Evolutionary conservation across 1,140 invertebrate genomes (phyloP).

Genomic region (Achroia grisella): DNA sequence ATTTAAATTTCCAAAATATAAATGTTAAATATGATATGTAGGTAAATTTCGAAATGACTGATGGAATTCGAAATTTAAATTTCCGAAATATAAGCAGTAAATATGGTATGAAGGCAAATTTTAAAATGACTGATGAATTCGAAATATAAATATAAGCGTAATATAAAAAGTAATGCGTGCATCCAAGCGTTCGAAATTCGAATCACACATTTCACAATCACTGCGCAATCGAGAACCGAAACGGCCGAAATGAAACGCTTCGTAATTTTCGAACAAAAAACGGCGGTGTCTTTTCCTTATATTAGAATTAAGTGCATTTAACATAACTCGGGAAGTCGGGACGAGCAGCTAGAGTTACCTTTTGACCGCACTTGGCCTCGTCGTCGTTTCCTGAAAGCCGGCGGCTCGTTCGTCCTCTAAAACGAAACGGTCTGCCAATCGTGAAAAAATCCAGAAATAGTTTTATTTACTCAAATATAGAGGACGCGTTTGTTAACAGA

Average conservation of each 20-base stretch:
- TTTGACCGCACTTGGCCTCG: not conserved
- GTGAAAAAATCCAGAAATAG: too few species aligned
- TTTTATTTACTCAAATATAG: too few species aligned
- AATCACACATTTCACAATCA: slow-evolving; percentile 4
- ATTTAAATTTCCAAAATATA: too few species aligned
- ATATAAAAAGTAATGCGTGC: not conserved
- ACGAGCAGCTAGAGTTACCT: not conserved
- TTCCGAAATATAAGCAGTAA: too few species aligned
- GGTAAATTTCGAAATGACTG: too few species aligned
- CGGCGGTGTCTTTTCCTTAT: not conserved
- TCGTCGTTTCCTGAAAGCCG: not conserved
- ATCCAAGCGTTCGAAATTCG: slow-evolving; percentile 1
- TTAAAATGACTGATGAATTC: too few species aligned
- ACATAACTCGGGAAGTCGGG: not conserved
- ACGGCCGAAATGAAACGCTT: not conserved
- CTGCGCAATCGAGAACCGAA: not conserved
- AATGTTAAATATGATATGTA: too few species aligned
- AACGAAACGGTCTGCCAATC: too few species aligned
- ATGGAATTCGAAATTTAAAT: too few species aligned
- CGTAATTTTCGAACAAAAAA: slow-evolving; percentile 3
- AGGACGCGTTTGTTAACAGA: too few species aligned
- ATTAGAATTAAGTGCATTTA: slow-evolving; percentile 3
- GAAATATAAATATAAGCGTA: not conserved
- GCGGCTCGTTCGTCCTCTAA: not conserved
- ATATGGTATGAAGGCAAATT: too few species aligned